A percentile compares a stretch with the other conserved stretches of the same genome.
Conservation (phyloP, 64 coral and sea anemone species). For the Trachythela sp. region DNA sequence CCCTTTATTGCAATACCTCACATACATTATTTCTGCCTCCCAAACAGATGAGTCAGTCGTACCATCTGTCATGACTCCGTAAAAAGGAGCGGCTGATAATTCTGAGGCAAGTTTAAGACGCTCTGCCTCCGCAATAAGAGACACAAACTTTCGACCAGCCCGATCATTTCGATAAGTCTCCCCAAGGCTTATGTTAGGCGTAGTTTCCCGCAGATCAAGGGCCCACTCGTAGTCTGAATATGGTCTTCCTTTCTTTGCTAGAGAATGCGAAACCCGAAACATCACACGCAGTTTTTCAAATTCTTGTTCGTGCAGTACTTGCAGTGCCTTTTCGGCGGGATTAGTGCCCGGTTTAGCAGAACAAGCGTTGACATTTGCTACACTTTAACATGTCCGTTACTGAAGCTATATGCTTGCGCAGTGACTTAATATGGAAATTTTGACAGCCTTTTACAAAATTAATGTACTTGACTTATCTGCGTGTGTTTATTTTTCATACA, state of each 20-base stretch:
- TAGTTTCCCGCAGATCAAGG: not conserved
- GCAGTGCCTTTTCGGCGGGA: not conserved
- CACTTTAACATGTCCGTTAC: no score
- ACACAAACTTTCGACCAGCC: not conserved
- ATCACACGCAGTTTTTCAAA: not conserved
- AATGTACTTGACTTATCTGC: no score
- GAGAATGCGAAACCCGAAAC: not conserved
- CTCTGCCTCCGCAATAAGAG: constrained; percentile 1
- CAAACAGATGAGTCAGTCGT: not conserved
- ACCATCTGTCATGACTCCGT: not conserved
- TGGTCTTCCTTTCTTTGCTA: constrained; percentile 1
- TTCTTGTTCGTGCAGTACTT: not conserved
- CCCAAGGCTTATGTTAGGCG: not conserved
- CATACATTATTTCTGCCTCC: not conserved
- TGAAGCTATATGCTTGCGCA: no score
- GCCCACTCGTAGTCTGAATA: not conserved
- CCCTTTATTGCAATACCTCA: not conserved
- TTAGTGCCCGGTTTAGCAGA: no score
- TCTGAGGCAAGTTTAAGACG: not conserved
- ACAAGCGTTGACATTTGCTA: no score
- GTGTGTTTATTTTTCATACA: no score
- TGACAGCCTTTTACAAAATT: no score
- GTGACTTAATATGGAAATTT: no score
- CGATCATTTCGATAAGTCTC: constrained; percentile 11
- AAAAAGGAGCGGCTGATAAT: not conserved